A percentile compares a stretch with the other conserved stretches of the same genome.
phyloP scores from a whole-genome alignment of 2,797 vertebrate species.

The Eulemur albifrons region DNA sequence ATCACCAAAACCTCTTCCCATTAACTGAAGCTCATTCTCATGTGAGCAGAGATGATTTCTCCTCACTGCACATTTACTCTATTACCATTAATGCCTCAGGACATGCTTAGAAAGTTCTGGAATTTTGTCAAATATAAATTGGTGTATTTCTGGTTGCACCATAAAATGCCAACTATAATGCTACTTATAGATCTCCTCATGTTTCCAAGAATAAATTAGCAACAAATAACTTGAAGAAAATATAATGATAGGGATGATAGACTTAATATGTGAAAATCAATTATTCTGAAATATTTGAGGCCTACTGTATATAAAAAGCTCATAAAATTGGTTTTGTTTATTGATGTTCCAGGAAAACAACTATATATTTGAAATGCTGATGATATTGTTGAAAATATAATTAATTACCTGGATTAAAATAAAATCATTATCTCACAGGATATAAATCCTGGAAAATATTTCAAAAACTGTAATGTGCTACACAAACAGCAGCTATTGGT shows the following conservation, averaged over 20 bases:
- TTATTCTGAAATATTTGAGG: slow-evolving; percentile 52
- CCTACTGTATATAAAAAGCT: slow-evolving; percentile 42
- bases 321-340: slow-evolving; percentile 59
- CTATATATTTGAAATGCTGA: neutral
- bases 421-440: slow-evolving; percentile 38
- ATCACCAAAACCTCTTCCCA: neutral
- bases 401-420: slow-evolving; percentile 55
- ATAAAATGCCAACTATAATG: neutral
- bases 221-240: slow-evolving; percentile 43
- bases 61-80: neutral
- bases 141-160: neutral
- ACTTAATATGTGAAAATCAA: slow-evolving; percentile 60
- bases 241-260: slow-evolving; percentile 37
- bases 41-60: neutral
- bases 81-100: neutral
- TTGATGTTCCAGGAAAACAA: slow-evolving; percentile 50
- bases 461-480: neutral
- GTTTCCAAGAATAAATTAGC: slow-evolving; percentile 29
- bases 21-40: neutral
- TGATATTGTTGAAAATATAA: slow-evolving; percentile 61
- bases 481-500: slow-evolving; percentile 33
- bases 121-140: slow-evolving; percentile 13
- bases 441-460: slow-evolving; percentile 34
- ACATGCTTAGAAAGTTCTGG: neutral
- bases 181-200: neutral